Percentiles rank a stretch among this genome's conserved stretches.
phyloP scores from a whole-genome alignment of 2,888 invertebrate genomes.

The Plutella xylostella region DNA sequence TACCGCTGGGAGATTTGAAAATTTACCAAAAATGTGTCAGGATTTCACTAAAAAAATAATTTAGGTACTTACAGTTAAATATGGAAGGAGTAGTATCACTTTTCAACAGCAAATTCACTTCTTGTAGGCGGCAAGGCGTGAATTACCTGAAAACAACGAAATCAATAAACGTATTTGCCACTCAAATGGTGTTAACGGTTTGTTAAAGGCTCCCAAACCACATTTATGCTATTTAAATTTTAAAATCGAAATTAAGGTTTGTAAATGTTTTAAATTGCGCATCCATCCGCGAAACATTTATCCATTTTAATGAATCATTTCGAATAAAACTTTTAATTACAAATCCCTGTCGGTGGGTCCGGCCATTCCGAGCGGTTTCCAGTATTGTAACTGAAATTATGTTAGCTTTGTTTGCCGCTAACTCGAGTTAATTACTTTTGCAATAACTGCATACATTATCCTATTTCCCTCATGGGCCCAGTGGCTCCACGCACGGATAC shows the following conservation, averaged over 20 bases:
- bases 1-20: no score
- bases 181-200: neutral
- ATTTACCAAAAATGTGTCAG: no score
- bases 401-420: constrained; percentile 2
- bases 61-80: constrained; percentile 16
- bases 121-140: constrained; percentile 54
- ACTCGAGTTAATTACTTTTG: neutral
- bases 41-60: no score
- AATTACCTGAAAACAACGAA: constrained; percentile 44
- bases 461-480: neutral
- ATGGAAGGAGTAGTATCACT: no score
- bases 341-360: neutral
- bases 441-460: neutral
- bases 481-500: neutral
- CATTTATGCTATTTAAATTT: constrained; percentile 13
- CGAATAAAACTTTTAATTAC: constrained; percentile 9
- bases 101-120: constrained; percentile 27
- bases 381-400: neutral
- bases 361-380: neutral
- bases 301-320: constrained; percentile 9
- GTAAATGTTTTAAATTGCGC: constrained; percentile 8
- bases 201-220: neutral
- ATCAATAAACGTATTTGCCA: constrained; percentile 3
- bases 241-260: constrained; percentile 26
- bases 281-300: constrained; percentile 6